Percentiles rank a stretch among this genome's conserved stretches.
These are phyloP conservation scores for Tigriopus californicus DNA, from an alignment of 2,888 invertebrate genomes.

Conservation along the genomic window DNA sequence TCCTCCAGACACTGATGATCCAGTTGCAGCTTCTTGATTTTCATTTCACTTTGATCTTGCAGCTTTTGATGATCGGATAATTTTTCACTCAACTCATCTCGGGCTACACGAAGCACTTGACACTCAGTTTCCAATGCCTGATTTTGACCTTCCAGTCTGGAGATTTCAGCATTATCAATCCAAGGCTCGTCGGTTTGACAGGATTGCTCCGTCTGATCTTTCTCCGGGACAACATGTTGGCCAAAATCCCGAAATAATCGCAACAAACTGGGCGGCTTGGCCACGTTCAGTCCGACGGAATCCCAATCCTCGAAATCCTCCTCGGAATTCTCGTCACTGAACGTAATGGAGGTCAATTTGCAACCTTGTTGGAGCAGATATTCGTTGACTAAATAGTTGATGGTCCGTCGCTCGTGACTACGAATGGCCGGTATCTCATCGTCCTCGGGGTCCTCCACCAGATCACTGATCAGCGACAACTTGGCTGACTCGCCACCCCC, in stretches of 20 bases:
- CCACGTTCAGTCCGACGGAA: constrained; percentile 59
- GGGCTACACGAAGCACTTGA: too few species aligned
- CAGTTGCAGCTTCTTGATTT: too few species aligned
- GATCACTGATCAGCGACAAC: background rate
- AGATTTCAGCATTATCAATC: too few species aligned
- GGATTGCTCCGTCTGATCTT: too few species aligned
- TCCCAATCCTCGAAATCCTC: constrained; percentile 88
- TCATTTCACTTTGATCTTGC: too few species aligned
- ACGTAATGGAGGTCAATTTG: constrained; percentile 70
- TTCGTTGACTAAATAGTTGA: constrained; percentile 72
- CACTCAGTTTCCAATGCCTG: too few species aligned
- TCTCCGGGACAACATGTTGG: constrained; percentile 24
- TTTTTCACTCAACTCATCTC: too few species aligned
- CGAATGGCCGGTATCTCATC: constrained; percentile 37
- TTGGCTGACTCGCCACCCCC: too few species aligned
- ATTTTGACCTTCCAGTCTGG: too few species aligned
- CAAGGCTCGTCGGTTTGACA: too few species aligned
- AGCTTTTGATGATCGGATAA: too few species aligned
- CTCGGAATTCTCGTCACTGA: constrained; percentile 73
- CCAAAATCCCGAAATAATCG: constrained; percentile 28
- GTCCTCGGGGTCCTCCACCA: background rate
- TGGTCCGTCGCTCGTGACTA: constrained; percentile 59
- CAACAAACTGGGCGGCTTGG: constrained; percentile 54
- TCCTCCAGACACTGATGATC: too few species aligned
- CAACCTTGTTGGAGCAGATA: constrained; percentile 57